phyloP scores from a whole-genome alignment of 2,113 vertebrate species.

The Triplophysa rosa region DNA sequence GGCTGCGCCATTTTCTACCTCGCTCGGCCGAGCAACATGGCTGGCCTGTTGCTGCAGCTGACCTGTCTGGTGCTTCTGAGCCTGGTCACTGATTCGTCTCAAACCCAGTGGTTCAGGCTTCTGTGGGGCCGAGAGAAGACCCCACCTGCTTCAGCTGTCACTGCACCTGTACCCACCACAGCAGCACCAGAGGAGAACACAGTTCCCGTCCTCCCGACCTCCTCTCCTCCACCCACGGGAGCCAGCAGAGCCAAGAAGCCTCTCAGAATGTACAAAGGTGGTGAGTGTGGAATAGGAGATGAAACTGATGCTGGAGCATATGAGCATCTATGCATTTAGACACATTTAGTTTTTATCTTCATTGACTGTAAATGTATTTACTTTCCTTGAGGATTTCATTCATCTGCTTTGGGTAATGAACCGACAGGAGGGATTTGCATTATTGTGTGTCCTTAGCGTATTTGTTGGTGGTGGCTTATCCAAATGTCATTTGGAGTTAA shows the following conservation, averaged over 20 bases:
- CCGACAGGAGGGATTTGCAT: not conserved
- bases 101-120: conserved; percentile 68
- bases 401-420: not conserved
- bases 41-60: conserved; percentile 56
- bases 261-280: conserved; percentile 70
- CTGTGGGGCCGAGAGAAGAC: conserved; percentile 54
- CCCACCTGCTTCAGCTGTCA: conserved; percentile 7
- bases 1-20: not conserved
- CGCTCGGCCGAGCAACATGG: conserved; percentile 53
- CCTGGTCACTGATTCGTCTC: not conserved
- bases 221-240: not conserved
- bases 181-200: conserved; percentile 7
- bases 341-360: not conserved
- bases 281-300: conserved; percentile 61
- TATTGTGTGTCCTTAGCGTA: not conserved
- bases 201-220: conserved; percentile 31
- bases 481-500: conserved; percentile 12
- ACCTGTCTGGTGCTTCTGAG: conserved; percentile 43
- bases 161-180: conserved; percentile 10
- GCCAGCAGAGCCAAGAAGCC: conserved; percentile 57
- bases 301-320: conserved; percentile 4
- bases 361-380: not conserved
- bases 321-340: not conserved
- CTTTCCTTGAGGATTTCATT: not conserved
- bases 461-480: not conserved